Conservation (phyloP, 1,140 invertebrate species). For the Diorhabda carinulata region DNA sequence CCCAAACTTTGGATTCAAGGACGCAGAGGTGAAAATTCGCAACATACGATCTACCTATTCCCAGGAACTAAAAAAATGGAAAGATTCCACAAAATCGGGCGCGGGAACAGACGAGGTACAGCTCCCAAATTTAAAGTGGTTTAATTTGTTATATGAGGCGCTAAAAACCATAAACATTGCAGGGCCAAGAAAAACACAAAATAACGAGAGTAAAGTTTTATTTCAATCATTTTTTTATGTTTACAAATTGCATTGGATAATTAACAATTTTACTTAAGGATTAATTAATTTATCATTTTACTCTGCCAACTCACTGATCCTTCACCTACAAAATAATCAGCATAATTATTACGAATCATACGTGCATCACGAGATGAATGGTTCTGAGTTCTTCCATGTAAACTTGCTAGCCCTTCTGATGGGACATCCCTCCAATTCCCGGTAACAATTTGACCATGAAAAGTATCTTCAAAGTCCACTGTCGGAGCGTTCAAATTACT, state of each 20-base stretch:
- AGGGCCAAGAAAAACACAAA: constrained; percentile 14
- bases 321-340: constrained; percentile 19
- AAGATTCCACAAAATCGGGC: too few relatives aligned
- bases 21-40: too few relatives aligned
- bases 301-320: constrained; percentile 17
- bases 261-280: neutral
- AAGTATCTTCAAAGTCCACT: constrained; percentile 16
- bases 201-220: neutral
- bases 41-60: too few relatives aligned
- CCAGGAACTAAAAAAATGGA: too few relatives aligned
- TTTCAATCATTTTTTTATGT: neutral
- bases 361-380: constrained; percentile 19
- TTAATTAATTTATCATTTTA: constrained; percentile 4
- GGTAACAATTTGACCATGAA: constrained; percentile 7
- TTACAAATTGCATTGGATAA: neutral
- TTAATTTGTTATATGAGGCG: constrained; percentile 5
- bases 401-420: constrained; percentile 10
- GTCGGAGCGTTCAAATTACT: constrained; percentile 12
- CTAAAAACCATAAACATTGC: constrained; percentile 10
- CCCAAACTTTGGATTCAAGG: too few relatives aligned
- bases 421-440: constrained; percentile 17
- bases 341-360: constrained; percentile 17
- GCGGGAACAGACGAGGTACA: neutral
- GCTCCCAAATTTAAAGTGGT: constrained; percentile 11
- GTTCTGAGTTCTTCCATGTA: constrained; percentile 16